Evolutionary conservation across 2,888 invertebrate species (phyloP).

Genomic region (Malacosoma neustria): DNA sequence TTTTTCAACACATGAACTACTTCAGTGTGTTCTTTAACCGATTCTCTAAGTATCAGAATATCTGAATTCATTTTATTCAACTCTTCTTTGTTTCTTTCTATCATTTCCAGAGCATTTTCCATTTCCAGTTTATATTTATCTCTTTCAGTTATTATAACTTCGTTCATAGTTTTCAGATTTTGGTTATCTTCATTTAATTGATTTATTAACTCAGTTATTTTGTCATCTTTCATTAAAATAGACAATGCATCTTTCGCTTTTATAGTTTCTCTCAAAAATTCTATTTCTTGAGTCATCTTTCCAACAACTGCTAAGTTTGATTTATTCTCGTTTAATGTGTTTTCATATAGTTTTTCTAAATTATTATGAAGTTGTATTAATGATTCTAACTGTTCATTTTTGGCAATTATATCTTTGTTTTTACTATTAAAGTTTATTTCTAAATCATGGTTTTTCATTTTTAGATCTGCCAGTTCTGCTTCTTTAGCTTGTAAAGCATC

Average conservation of each 20-base stretch:
- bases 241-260: constrained; percentile 25
- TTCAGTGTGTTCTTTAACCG: constrained; percentile 37
- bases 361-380: constrained; percentile 26
- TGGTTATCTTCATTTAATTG: constrained; percentile 30
- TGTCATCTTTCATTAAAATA: constrained; percentile 21
- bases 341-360: constrained; percentile 29
- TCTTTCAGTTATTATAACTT: constrained; percentile 39
- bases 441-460: constrained; percentile 19
- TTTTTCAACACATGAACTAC: constrained; percentile 40
- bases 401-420: constrained; percentile 21
- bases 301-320: constrained; percentile 23
- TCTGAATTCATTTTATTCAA: constrained; percentile 49
- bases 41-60: constrained; percentile 39
- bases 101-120: constrained; percentile 39
- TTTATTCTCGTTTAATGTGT: constrained; percentile 32
- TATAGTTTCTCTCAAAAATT: constrained; percentile 26
- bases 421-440: constrained; percentile 22
- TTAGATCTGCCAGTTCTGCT: constrained; percentile 24
- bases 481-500: constrained; percentile 28
- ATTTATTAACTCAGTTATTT: constrained; percentile 25
- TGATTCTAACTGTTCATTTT: constrained; percentile 24
- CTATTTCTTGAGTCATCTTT: constrained; percentile 33
- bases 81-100: constrained; percentile 39
- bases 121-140: constrained; percentile 38
- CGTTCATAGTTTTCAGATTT: constrained; percentile 35